Base-by-base conservation (phyloP, 2,888 invertebrate genomes). In the Notodonta ziczac region DNA sequence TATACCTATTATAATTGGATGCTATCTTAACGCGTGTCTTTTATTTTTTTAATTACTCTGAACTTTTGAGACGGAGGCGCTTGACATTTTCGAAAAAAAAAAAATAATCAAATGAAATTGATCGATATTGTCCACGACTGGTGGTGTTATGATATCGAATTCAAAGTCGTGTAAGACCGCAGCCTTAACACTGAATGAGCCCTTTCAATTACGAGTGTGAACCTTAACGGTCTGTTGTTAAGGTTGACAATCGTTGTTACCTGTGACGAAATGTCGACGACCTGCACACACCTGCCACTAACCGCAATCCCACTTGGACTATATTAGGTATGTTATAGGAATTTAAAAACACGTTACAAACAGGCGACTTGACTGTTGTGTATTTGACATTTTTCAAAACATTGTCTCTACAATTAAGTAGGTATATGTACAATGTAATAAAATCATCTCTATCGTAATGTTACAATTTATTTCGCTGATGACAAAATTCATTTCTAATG, bases 221-320 rank as follows among this genome's bases (percentile, higher is more conserved):
- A 24, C 44, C 39, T 16, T 56, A 56, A 56, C 10, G 4, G 3
- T 9, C 6, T 40, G 16, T 14, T 40, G 0, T 35, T 72, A 80
- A 56, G 61, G 76, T 66, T 56, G 4, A 9, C 14, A 44, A 7
- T 56, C 44, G 44, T 13, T 44, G 13, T 44, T n/a, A 56, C 14
- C n/a, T 77, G 79, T 75, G 80, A 77, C 76, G 77, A 74, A 83
- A 83, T 83, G 88, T 88, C 88, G 87, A 82, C 86, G 88, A 87
- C 88, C 88, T 82, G 81, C 51, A 74, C 77, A 79, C 88, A 88
- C 88, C 88, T 88, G 88, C 84, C 80, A 71, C 56, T 68, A 77
- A 85, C 86, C 85, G 78, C 86, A 85, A 83, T 84, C 77, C 82
- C 62, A 82, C 82, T 77, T 78, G 81, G 72, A 77, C 75, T 77